Evolutionary conservation across 2,113 vertebrate species (phyloP), one percentile per base, ranked within the genome.

Genomic region (Engystomops pustulosus): DNA sequence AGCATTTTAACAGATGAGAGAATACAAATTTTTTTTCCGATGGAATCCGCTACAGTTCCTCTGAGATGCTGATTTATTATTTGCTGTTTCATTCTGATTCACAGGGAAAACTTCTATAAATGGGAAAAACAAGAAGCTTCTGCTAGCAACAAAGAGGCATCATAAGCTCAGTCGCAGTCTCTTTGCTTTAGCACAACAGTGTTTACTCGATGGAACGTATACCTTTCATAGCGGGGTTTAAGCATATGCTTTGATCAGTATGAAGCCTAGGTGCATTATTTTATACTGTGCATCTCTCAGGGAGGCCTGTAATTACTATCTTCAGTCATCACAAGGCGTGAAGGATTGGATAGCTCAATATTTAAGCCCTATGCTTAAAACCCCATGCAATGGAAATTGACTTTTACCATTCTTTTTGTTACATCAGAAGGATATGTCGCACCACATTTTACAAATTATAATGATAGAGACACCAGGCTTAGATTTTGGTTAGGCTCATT

Each of bases 331-430:
- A 32, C 53, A 11, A 47, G 77, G 38, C 27, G 41, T 18, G 38
- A 10, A 79, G 58, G 55, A 79, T 65, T 62, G 44, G 53, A 79
- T 79, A 81, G 83, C 87, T 88, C 81, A 88, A 86, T 77, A 55
- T 55, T 41, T 58, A 41, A 41, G 6, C 17, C 75, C 34, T 38
- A 15, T 77, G 20, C n/a, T 41, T 77, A 77, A 76, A 77, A 47
- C 41, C 41, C 12, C 41, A 17, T 47, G 25, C 23, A 30, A 47
- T 47, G 44, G 47, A 74, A 44, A 74, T 45, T 47, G 44, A 74
- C 41, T 47, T 74, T 49, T 74, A 25, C 70, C 15, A 3, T 47
- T 49, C 15, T 74, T 47, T 74, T 12, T 74, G 6, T 49, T 74
- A 23, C 17, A 30, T 74, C 10, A 30, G 23, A 30, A 74, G 14